Base-by-base conservation (phyloP, 2,113 vertebrate genomes). In the Colossoma macropomum region DNA sequence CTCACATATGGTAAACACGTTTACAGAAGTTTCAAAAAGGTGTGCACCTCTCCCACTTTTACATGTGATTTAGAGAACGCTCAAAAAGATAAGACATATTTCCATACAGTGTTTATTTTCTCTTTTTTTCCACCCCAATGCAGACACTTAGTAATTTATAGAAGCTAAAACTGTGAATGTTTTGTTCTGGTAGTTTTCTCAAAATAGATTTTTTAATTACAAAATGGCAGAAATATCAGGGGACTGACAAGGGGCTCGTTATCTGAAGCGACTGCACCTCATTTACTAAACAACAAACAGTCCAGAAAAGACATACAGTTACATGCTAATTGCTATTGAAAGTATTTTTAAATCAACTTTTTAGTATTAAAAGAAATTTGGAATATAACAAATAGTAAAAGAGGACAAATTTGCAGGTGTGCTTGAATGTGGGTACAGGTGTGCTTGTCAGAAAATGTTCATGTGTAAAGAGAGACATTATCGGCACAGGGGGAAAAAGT, bases 21-120 rank as follows among this genome's bases (percentile, higher is more conserved):
- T 28, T 69, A 38, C 68, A 71, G 7, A 10, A 48, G 79, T 73
- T 80, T 80, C 69, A 73, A 56, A 50, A 82, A 56, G 72, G 72
- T 38, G 45, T 68, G 30, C 80, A 75, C 72, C 72, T 66, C 30
- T 68, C 28, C 30, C 28, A 54, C n/a, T 60, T 72, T 72, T 25
- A 80, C 32, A 25, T 69, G 63, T 70, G n/a, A 41, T 27, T 60
- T 19, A 21, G 48, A 79, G 65, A 70, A 69, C 30, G 19, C 54
- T 68, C 25, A 23, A 56, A 21, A 38, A 25, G 15, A 21, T 77
- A 5, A 27, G n/a, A 21, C n/a, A 5, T 38, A 4, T 80, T 80
- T 80, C 52, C 78, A 45, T 25, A 7, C 54, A 38, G 16, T 41
- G 23, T 41, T 34, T 69, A 15, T 70, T 59, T 70, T 60, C 34